A percentile compares a stretch with the other conserved stretches of the same genome.
Evolutionary conservation across 2,888 invertebrate species (phyloP).

Genomic region (Biston stratarius): DNA sequence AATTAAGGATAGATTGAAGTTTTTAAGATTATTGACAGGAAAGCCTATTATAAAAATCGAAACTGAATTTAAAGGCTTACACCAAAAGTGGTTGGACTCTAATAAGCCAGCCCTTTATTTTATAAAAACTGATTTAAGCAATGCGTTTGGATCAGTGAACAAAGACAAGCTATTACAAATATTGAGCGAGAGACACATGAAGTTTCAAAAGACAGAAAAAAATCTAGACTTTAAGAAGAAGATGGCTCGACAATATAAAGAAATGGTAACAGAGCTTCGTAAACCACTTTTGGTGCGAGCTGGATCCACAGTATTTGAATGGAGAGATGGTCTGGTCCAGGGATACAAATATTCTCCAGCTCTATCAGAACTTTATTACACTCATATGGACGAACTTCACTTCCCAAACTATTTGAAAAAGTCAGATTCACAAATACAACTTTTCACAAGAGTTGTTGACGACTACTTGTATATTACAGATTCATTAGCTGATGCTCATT

Average conservation of each 20-base stretch:
- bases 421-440: conserved; percentile 54
- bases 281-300: conserved; percentile 74
- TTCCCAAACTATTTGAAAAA: conserved; percentile 60
- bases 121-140: conserved; percentile 77
- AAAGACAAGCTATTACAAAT: conserved; percentile 68
- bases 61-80: conserved; percentile 58
- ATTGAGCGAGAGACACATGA: conserved; percentile 61
- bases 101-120: conserved; percentile 77
- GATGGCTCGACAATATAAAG: conserved; percentile 67
- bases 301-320: conserved; percentile 79
- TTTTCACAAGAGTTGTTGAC: conserved; percentile 79
- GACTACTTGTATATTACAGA: conserved; percentile 81
- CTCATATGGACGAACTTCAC: conserved; percentile 69
- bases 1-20: conserved; percentile 68
- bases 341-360: conserved; percentile 83
- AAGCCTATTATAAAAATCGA: conserved; percentile 63
- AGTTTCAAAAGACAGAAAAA: conserved; percentile 62
- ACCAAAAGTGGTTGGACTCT: conserved; percentile 63
- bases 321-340: conserved; percentile 79
- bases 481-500: conserved; percentile 66
- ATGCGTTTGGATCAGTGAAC: conserved; percentile 82
- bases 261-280: conserved; percentile 68
- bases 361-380: conserved; percentile 79
- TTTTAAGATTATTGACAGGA: conserved; percentile 63
- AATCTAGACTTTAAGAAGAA: conserved; percentile 63